These are phyloP conservation scores for Heliconius melpomene DNA, from an alignment of 1,140 invertebrate species.

Conservation along the genomic window DNA sequence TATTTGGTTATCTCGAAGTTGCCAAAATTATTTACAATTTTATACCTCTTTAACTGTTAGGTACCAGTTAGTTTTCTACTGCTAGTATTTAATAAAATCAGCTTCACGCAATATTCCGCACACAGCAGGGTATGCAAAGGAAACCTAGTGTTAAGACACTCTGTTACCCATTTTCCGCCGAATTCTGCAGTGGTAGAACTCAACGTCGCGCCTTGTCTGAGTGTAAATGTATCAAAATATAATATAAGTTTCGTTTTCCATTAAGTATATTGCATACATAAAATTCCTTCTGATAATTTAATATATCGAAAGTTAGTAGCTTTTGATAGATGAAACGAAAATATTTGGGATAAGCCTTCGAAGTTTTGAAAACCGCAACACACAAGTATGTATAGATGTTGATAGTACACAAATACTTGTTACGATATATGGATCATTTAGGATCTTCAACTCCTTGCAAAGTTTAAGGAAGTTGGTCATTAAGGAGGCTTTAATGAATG, in stretches of 20 bases:
- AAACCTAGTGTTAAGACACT: too few relatives aligned
- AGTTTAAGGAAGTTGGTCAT: neutral
- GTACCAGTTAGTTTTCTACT: too few relatives aligned
- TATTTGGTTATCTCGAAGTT: neutral
- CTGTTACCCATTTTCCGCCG: too few relatives aligned
- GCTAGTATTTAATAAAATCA: too few relatives aligned
- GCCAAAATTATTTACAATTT: too few relatives aligned
- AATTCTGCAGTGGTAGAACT: too few relatives aligned
- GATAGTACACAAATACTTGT: neutral
- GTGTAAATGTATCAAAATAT: too few relatives aligned
- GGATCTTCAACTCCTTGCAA: neutral
- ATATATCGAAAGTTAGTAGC: neutral
- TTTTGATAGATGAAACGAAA: slow-evolving; percentile 1
- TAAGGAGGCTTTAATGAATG: neutral
- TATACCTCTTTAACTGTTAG: too few relatives aligned
- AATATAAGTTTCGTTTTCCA: neutral
- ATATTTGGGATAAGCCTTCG: neutral
- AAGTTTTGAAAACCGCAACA: neutral
- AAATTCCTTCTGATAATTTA: neutral
- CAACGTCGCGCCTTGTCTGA: too few relatives aligned
- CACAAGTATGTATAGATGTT: neutral
- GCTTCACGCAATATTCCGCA: too few relatives aligned
- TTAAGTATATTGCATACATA: neutral
- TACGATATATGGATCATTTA: neutral
- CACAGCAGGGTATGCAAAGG: too few relatives aligned